Evolutionary conservation across 2,888 invertebrate species (phyloP).

Genomic region (Lithophane socia): DNA sequence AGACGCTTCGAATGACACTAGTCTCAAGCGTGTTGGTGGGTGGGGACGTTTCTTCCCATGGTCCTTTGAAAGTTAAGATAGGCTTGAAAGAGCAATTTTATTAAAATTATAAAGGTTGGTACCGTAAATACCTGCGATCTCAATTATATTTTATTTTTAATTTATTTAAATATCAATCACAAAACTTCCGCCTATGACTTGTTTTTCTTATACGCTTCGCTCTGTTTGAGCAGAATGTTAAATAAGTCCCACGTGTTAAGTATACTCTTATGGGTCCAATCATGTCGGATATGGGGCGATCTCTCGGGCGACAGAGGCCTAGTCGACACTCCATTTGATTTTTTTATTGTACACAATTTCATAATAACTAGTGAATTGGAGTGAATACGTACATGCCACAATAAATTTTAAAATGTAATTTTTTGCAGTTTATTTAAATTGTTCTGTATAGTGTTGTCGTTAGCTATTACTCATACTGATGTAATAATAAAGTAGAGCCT

Average conservation of each 20-base stretch:
- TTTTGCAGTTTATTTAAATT: neutral
- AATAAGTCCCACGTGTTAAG: slow-evolving; percentile 19
- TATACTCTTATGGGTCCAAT: neutral
- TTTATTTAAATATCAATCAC: slow-evolving; percentile 24
- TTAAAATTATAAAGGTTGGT: neutral
- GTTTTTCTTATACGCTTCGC: slow-evolving; percentile 3
- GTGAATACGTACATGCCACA: too few species aligned
- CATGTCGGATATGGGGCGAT: neutral
- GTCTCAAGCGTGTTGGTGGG: too few species aligned
- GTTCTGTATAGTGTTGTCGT: neutral
- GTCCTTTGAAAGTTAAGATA: neutral
- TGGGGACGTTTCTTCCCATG: too few species aligned
- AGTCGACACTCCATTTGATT: slow-evolving; percentile 3
- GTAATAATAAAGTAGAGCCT: neutral
- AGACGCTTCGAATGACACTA: too few species aligned
- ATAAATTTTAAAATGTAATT: neutral
- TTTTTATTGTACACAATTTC: neutral
- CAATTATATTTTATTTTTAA: neutral
- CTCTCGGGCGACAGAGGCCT: neutral
- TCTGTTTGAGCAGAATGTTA: slow-evolving; percentile 22
- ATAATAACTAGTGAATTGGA: neutral
- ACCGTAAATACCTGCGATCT: neutral
- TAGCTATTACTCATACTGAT: neutral
- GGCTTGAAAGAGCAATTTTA: neutral
- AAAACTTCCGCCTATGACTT: slow-evolving; percentile 17